Conservation (phyloP, 2,888 invertebrate genomes). For the Lapara coniferarum region DNA sequence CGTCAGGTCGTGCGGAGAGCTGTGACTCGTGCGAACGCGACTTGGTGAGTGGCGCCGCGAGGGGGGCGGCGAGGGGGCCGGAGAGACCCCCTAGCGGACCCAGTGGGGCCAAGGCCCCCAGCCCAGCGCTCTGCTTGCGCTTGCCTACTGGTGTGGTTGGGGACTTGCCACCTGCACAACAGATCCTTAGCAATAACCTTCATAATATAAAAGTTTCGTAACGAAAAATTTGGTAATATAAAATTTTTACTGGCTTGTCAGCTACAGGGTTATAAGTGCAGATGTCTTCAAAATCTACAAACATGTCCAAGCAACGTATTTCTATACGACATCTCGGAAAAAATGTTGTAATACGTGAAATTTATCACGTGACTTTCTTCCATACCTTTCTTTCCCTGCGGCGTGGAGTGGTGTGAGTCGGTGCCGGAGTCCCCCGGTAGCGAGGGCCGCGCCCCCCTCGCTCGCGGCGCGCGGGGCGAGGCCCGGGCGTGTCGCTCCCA, state of each 20-base stretch:
- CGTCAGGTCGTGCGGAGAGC: conserved; percentile 84
- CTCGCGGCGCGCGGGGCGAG: conserved; percentile 63
- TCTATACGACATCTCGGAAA: no score
- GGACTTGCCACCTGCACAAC: conserved; percentile 83
- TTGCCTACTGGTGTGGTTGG: conserved; percentile 92
- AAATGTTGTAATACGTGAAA: no score
- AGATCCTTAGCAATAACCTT: background rate
- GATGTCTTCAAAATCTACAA: no score
- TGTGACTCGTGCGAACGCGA: conserved; percentile 97
- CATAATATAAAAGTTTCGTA: no score
- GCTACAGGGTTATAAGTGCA: no score
- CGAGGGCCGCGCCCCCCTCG: conserved; percentile 42
- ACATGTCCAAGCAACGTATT: no score
- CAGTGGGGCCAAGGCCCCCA: no score
- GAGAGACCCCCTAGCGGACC: no score
- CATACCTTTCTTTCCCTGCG: conserved; percentile 52
- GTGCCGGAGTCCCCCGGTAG: conserved; percentile 50
- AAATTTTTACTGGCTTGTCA: no score
- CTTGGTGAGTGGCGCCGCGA: conserved; percentile 92
- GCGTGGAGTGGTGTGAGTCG: conserved; percentile 40
- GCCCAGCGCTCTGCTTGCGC: conserved; percentile 84
- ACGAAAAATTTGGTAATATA: no score
- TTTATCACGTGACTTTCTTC: no score
- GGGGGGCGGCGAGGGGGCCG: conserved; percentile 72
- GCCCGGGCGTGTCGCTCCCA: conserved; percentile 90